These are phyloP conservation scores for Coracias cyanogaster DNA, from an alignment of 2,797 vertebrate genomes.

Conservation along the genomic window DNA sequence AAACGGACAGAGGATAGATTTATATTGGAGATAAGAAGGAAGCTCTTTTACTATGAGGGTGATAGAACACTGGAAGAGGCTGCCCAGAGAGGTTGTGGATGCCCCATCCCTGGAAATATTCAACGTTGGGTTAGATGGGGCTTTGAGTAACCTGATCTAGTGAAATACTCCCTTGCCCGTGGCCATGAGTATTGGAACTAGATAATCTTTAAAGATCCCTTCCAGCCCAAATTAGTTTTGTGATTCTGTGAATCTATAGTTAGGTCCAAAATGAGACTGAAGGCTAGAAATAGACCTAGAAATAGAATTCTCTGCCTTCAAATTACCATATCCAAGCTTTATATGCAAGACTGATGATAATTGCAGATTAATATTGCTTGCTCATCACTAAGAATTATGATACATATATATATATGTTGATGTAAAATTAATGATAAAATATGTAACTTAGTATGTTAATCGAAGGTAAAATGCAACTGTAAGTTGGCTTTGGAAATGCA, in stretches of 20 bases:
- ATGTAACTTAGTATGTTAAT: not conserved
- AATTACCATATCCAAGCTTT: not conserved
- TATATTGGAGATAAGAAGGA: not conserved
- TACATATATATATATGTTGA: not conserved
- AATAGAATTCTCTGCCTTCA: not conserved
- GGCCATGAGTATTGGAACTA: not conserved
- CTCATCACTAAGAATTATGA: not conserved
- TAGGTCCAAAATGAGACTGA: not conserved
- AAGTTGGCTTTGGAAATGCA: not conserved
- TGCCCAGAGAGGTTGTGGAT: not conserved
- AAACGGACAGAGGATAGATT: not conserved
- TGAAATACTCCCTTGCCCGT: not conserved
- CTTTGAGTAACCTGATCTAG: not conserved
- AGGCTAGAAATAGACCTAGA: no score
- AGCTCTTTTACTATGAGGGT: not conserved
- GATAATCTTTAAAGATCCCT: not conserved
- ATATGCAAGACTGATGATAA: not conserved
- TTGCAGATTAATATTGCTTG: not conserved
- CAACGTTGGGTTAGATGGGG: not conserved
- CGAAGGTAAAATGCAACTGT: not conserved
- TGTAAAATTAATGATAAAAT: not conserved
- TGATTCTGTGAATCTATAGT: not conserved
- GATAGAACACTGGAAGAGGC: not conserved
- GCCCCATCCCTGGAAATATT: not conserved
- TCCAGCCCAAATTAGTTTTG: not conserved